phyloP scores from a whole-genome alignment of 2,888 invertebrate species.

The Crioceris asparagi region DNA sequence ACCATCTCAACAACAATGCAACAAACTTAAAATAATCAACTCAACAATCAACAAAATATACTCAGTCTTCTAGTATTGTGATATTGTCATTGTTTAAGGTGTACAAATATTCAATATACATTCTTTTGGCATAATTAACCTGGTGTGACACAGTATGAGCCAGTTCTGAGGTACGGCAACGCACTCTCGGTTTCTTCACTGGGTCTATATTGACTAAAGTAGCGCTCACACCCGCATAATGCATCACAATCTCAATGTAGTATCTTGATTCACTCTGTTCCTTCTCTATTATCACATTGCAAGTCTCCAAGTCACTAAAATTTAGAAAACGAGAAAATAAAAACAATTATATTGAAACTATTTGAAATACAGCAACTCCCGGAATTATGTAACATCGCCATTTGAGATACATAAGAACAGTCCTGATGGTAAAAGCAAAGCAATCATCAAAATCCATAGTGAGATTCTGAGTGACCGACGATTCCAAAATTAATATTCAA shows the following conservation, averaged over 20 bases:
- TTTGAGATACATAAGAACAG: too few relatives aligned
- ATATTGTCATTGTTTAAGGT: conserved; percentile 43
- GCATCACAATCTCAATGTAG: conserved; percentile 61
- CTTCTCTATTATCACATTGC: conserved; percentile 46
- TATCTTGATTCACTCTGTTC: conserved; percentile 40
- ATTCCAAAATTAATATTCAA: too few relatives aligned
- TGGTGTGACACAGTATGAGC: conserved; percentile 65
- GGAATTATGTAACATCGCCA: too few relatives aligned
- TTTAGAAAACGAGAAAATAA: not conserved
- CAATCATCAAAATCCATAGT: too few relatives aligned
- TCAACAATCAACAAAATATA: not conserved
- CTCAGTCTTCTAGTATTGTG: conserved; percentile 28
- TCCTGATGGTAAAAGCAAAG: too few relatives aligned
- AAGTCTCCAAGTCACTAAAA: conserved; percentile 53
- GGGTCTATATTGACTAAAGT: conserved; percentile 42
- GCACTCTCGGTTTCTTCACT: conserved; percentile 61
- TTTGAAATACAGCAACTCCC: too few relatives aligned
- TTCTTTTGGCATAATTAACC: conserved; percentile 80
- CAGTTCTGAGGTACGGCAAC: conserved; percentile 62
- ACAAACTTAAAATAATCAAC: not conserved
- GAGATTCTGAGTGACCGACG: too few relatives aligned
- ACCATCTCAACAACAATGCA: too few relatives aligned
- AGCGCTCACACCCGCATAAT: conserved; percentile 41
- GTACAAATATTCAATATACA: conserved; percentile 71
- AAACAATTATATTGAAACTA: not conserved